These are phyloP conservation scores for Phrynosoma platyrhinos DNA, from an alignment of 2,113 vertebrate species.

Conservation along the genomic window DNA sequence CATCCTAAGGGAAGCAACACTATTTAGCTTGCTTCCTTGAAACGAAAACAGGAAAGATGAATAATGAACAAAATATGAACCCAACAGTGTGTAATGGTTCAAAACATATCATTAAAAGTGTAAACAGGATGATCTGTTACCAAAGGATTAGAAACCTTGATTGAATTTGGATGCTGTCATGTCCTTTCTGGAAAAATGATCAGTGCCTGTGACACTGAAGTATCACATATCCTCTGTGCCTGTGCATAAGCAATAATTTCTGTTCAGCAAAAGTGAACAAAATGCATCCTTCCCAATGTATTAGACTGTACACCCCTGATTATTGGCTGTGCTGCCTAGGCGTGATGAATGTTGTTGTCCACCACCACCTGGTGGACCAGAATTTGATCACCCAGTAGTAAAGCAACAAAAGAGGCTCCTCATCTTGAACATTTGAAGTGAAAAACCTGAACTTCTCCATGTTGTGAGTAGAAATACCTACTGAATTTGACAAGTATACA, in stretches of 20 bases:
- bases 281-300: too few relatives aligned
- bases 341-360: too few relatives aligned
- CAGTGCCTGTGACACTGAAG: not conserved
- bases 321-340: too few relatives aligned
- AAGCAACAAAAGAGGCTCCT: too few relatives aligned
- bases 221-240: too few relatives aligned
- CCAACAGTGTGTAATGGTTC: not conserved
- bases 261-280: not conserved
- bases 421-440: too few relatives aligned
- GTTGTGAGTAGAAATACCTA: too few relatives aligned
- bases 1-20: not conserved
- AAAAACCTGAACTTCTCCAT: too few relatives aligned
- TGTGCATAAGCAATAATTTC: not conserved
- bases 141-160: not conserved
- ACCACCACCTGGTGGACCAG: too few relatives aligned
- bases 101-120: not conserved
- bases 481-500: too few relatives aligned
- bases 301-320: too few relatives aligned
- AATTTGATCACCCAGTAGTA: too few relatives aligned
- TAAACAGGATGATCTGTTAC: not conserved
- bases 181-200: not conserved
- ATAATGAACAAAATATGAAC: not conserved
- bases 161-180: not conserved
- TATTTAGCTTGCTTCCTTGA: not conserved
- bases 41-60: not conserved